phyloP scores from a whole-genome alignment of 2,888 invertebrate genomes.

The Orchesella flavescens region DNA sequence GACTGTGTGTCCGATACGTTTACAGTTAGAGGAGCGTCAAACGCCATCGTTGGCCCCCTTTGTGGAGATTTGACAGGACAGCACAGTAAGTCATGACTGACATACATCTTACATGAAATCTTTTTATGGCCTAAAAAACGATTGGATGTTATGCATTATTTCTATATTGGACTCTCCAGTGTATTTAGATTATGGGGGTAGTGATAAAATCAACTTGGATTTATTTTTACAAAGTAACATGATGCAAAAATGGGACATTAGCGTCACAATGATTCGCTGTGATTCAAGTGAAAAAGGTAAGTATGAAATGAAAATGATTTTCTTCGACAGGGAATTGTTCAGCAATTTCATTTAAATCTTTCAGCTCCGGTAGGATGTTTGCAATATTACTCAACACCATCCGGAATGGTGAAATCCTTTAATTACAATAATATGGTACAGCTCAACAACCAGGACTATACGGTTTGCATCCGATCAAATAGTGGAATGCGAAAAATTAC shows the following conservation, averaged over 20 bases:
- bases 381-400: conserved; percentile 67
- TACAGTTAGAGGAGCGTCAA: conserved; percentile 63
- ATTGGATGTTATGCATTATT: neutral
- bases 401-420: conserved; percentile 68
- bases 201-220: conserved; percentile 64
- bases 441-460: conserved; percentile 69
- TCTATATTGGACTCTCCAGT: conserved; percentile 43
- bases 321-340: neutral
- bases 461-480: conserved; percentile 64
- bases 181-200: conserved; percentile 68
- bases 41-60: conserved; percentile 60
- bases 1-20: conserved; percentile 66
- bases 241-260: conserved; percentile 67
- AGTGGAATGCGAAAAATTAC: conserved; percentile 67
- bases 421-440: conserved; percentile 65
- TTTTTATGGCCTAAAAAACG: neutral
- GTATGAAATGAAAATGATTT: neutral
- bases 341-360: neutral
- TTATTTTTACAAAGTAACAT: conserved; percentile 51
- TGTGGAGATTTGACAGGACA: conserved; percentile 69
- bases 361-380: conserved; percentile 69
- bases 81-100: conserved; percentile 61
- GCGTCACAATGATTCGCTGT: conserved; percentile 69
- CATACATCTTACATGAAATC: neutral
- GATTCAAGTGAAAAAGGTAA: conserved; percentile 65